These are phyloP conservation scores for Drosophila nigricruria DNA, from an alignment of 2,888 invertebrate species.

Conservation along the genomic window DNA sequence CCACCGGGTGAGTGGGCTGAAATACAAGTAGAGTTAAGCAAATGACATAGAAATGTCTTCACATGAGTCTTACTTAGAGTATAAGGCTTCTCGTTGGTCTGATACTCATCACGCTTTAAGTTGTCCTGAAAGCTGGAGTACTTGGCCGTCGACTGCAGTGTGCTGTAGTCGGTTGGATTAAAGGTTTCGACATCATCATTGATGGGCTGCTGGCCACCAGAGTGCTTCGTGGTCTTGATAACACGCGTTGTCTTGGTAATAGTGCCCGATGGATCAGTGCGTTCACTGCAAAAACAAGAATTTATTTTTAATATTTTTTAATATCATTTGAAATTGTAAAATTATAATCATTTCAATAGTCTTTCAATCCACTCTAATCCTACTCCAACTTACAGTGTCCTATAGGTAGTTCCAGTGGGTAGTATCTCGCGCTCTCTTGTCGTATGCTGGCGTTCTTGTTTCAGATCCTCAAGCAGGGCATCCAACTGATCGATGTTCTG, in stretches of 20 bases:
- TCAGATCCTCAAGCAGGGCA: constrained; percentile 90
- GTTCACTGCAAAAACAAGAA: constrained; percentile 59
- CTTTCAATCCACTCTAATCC: not conserved
- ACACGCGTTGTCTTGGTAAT: constrained; percentile 83
- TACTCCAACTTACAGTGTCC: constrained; percentile 77
- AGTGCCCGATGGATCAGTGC: constrained; percentile 78
- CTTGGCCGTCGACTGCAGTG: constrained; percentile 76
- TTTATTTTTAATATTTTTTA: not conserved
- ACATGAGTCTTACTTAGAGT: constrained; percentile 60
- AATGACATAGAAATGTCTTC: not conserved
- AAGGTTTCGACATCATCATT: constrained; percentile 78
- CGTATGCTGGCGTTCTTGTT: constrained; percentile 85
- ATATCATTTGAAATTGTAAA: too few species aligned
- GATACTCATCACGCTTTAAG: constrained; percentile 74
- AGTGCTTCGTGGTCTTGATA: constrained; percentile 78
- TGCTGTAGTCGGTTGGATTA: constrained; percentile 76
- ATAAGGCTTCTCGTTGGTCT: constrained; percentile 74
- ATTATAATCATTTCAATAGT: not conserved
- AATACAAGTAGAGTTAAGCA: not conserved
- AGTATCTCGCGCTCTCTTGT: constrained; percentile 66
- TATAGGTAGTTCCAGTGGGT: constrained; percentile 74
- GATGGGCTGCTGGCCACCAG: constrained; percentile 64
- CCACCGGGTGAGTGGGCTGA: constrained; percentile 68
- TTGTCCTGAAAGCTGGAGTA: constrained; percentile 67
- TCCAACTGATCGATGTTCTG: constrained; percentile 92